phyloP scores from a whole-genome alignment of 2,888 invertebrate species.

The Eupeodes luniger region DNA sequence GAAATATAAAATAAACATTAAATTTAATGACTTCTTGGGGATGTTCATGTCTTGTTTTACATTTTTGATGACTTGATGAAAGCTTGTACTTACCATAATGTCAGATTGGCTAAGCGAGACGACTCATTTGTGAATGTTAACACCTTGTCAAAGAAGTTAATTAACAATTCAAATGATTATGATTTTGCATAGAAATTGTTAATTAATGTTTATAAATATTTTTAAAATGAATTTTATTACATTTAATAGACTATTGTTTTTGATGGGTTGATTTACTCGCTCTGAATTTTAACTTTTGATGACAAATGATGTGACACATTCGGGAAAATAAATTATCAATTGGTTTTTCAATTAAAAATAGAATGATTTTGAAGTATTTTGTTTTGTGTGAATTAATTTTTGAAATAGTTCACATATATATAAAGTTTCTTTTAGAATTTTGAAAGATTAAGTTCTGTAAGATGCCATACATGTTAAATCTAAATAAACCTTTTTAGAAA shows the following conservation, averaged over 20 bases:
- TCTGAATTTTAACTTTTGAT: neutral
- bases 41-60: slow-evolving; percentile 38
- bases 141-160: slow-evolving; percentile 23
- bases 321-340: too few relatives aligned
- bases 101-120: neutral
- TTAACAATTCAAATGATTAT: slow-evolving; percentile 7
- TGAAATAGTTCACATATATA: too few relatives aligned
- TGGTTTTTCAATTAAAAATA: too few relatives aligned
- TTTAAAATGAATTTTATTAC: neutral
- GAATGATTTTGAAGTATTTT: too few relatives aligned
- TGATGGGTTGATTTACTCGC: neutral
- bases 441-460: too few relatives aligned
- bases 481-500: too few relatives aligned
- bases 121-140: slow-evolving; percentile 34
- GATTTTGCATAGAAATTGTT: neutral
- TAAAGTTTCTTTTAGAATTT: too few relatives aligned
- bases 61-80: slow-evolving; percentile 51
- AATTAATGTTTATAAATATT: neutral
- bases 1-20: neutral
- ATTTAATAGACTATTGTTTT: neutral
- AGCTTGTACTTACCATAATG: slow-evolving; percentile 23
- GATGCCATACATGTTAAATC: too few relatives aligned
- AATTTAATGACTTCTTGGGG: slow-evolving; percentile 18
- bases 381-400: too few relatives aligned
- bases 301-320: too few relatives aligned